Evolutionary conservation across 2,888 invertebrate species (phyloP).

Genomic region (Chrysina gloriosa): DNA sequence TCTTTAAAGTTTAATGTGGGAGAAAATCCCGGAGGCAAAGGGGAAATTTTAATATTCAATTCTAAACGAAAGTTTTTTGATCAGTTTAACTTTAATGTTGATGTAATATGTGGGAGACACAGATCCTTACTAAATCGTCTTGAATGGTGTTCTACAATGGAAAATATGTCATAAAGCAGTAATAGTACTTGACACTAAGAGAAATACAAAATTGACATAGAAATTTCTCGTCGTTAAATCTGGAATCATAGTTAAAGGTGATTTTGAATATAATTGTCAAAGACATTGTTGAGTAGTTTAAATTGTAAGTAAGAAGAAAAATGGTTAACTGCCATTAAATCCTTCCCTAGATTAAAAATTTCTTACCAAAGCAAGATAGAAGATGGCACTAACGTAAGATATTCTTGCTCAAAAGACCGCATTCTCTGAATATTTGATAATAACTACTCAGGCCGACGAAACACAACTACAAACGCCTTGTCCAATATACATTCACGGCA

Average conservation of each 20-base stretch:
- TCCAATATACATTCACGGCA: not conserved
- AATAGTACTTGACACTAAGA: too few relatives aligned
- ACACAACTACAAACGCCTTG: not conserved
- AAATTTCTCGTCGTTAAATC: too few relatives aligned
- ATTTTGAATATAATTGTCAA: too few relatives aligned
- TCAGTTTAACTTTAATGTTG: not conserved
- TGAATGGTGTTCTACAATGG: too few relatives aligned
- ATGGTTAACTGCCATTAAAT: too few relatives aligned
- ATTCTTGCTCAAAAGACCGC: not conserved
- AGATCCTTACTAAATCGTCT: not conserved
- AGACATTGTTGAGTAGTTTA: too few relatives aligned
- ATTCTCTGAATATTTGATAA: not conserved
- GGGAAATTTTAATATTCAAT: not conserved
- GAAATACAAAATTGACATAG: too few relatives aligned
- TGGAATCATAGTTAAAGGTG: too few relatives aligned
- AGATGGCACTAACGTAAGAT: not conserved
- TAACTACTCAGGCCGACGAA: constrained; percentile 5
- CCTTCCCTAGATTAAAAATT: not conserved
- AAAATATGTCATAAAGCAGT: too few relatives aligned
- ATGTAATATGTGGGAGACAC: not conserved
- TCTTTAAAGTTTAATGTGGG: not conserved
- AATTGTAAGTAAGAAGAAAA: too few relatives aligned
- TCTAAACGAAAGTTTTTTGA: too few relatives aligned
- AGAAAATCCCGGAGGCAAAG: not conserved
- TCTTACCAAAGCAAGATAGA: not conserved